Conservation (phyloP, 2,888 invertebrate species). For the Scaptomyza polygonia region DNA sequence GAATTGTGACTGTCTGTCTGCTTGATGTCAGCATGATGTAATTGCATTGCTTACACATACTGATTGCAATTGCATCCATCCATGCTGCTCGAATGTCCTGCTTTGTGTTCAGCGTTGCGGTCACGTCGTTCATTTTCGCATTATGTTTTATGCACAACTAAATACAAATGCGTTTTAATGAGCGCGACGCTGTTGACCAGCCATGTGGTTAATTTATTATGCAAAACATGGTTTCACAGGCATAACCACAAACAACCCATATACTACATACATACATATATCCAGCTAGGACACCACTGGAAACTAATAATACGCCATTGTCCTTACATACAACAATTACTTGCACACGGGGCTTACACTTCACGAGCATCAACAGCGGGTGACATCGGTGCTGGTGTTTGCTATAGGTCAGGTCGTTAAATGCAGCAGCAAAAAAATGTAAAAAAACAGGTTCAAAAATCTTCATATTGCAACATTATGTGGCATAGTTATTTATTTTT, state of each 20-base stretch:
- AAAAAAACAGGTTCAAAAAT: constrained; percentile 19
- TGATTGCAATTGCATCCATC: constrained; percentile 36
- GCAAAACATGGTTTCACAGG: constrained; percentile 63
- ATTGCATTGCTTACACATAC: constrained; percentile 21
- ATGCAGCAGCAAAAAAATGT: constrained; percentile 54
- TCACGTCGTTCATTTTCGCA: constrained; percentile 76
- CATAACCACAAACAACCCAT: constrained; percentile 17
- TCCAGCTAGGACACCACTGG: constrained; percentile 10
- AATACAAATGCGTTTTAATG: constrained; percentile 79
- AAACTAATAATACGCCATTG: constrained; percentile 69
- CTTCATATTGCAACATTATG: constrained; percentile 42
- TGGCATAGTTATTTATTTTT: constrained; percentile 40
- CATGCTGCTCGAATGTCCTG: constrained; percentile 18
- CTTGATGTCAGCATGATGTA: constrained; percentile 49
- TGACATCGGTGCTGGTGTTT: not conserved
- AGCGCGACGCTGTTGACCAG: constrained; percentile 63
- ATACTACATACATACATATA: not conserved
- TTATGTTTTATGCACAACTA: constrained; percentile 78
- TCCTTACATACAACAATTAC: constrained; percentile 72
- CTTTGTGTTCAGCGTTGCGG: constrained; percentile 33
- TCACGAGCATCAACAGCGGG: constrained; percentile 15
- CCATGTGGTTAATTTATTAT: constrained; percentile 76
- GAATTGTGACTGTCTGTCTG: constrained; percentile 7
- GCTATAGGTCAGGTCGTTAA: constrained; percentile 63
- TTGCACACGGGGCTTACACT: constrained; percentile 50